Evolutionary conservation across 2,113 vertebrate species (phyloP).

Genomic region (Numenius arquata): DNA sequence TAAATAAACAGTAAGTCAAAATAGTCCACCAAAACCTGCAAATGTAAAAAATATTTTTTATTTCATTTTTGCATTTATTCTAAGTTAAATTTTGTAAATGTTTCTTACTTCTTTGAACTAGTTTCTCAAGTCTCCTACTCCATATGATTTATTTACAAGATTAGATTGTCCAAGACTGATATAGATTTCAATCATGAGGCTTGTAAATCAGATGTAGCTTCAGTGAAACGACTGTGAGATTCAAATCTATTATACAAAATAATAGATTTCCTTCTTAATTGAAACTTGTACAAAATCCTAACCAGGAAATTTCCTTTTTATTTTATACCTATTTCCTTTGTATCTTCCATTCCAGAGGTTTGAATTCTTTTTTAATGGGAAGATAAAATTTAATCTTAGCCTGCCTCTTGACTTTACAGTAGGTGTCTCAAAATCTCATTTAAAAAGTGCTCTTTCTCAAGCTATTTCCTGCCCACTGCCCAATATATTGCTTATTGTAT

Average conservation of each 20-base stretch:
- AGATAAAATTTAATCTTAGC: neutral
- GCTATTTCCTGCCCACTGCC: neutral
- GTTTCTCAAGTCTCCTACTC: neutral
- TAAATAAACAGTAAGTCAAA: neutral
- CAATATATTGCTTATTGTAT: neutral
- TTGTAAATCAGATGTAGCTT: neutral
- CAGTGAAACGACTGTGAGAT: neutral
- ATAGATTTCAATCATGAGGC: neutral
- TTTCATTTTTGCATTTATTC: neutral
- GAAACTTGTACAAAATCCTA: neutral
- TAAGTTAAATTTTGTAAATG: neutral
- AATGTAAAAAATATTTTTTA: neutral
- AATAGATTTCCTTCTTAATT: neutral
- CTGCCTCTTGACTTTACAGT: neutral
- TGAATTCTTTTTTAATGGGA: neutral
- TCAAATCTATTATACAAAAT: neutral
- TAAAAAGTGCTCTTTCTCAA: neutral
- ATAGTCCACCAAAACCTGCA: neutral
- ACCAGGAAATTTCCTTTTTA: neutral
- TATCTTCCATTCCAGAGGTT: neutral
- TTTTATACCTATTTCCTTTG: neutral
- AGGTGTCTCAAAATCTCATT: neutral
- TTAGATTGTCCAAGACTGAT: neutral
- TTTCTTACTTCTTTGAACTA: neutral
- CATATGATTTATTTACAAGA: neutral